Conservation (phyloP, 1,140 invertebrate species). For the Stegodyphus dumicola region DNA sequence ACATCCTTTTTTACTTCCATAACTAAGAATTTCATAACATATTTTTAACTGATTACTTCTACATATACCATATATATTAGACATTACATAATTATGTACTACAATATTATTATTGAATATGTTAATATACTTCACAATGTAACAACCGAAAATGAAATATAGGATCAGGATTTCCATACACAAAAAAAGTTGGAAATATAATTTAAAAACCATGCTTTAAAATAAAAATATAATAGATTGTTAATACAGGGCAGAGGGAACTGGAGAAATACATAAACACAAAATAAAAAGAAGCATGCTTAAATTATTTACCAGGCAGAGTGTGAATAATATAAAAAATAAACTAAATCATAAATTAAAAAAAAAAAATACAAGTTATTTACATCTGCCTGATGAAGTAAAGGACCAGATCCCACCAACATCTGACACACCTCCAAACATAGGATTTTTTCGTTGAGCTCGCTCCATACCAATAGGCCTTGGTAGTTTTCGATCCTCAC, state of each 20-base stretch:
- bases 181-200: neutral
- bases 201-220: neutral
- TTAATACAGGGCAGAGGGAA: neutral
- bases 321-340: neutral
- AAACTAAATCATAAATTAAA: constrained; percentile 7
- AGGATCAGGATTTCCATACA: neutral
- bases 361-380: constrained; percentile 52
- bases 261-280: neutral
- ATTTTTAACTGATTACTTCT: no score
- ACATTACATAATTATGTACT: no score
- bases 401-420: constrained; percentile 51
- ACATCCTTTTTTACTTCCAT: no score
- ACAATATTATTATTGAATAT: neutral
- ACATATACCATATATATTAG: no score
- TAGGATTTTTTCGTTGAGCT: constrained; percentile 63
- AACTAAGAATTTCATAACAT: no score
- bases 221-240: neutral
- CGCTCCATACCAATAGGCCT: constrained; percentile 66
- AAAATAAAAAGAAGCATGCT: neutral
- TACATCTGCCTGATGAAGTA: constrained; percentile 58
- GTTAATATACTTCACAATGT: neutral
- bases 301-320: constrained; percentile 7
- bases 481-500: constrained; percentile 63
- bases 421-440: constrained; percentile 54
- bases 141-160: neutral